Evolutionary conservation across 1,140 invertebrate species (phyloP).

Genomic region (Megalopta genalis): DNA sequence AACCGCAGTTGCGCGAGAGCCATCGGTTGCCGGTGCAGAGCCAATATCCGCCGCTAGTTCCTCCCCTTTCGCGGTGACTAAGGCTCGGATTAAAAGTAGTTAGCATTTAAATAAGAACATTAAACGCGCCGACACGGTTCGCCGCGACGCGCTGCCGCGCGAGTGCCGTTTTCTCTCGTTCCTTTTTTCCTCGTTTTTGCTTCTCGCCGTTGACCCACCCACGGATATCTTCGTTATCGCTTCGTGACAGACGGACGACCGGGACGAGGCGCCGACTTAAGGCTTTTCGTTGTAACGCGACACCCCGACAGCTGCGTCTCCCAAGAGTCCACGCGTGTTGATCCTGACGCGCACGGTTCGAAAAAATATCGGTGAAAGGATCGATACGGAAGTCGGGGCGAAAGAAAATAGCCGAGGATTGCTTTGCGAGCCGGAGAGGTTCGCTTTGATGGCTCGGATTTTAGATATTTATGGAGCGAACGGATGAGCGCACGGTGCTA

Average conservation of each 20-base stretch:
- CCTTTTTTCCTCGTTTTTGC: background rate
- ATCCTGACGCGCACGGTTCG: background rate
- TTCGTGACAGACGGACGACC: background rate
- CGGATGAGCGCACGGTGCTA: too few species aligned
- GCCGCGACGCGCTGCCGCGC: background rate
- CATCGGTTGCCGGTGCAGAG: constrained; percentile 36
- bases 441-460: background rate
- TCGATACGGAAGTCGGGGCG: background rate
- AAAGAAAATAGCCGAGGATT: background rate
- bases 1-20: constrained; percentile 49
- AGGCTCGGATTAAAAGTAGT: constrained; percentile 58
- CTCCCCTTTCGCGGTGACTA: constrained; percentile 20
- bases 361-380: background rate
- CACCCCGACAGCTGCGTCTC: constrained; percentile 59
- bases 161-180: background rate
- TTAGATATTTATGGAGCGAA: too few species aligned
- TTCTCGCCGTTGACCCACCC: too few species aligned
- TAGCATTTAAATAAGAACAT: constrained; percentile 67
- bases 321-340: background rate
- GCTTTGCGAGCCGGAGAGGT: background rate
- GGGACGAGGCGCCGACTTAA: constrained; percentile 44
- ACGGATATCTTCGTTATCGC: background rate
- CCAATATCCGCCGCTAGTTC: constrained; percentile 49
- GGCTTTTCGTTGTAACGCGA: constrained; percentile 57
- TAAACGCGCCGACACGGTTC: constrained; percentile 30